Evolutionary conservation across 1,140 invertebrate genomes (phyloP), one percentile per base, ranked within the genome.

Genomic region (Tribolium castaneum): DNA sequence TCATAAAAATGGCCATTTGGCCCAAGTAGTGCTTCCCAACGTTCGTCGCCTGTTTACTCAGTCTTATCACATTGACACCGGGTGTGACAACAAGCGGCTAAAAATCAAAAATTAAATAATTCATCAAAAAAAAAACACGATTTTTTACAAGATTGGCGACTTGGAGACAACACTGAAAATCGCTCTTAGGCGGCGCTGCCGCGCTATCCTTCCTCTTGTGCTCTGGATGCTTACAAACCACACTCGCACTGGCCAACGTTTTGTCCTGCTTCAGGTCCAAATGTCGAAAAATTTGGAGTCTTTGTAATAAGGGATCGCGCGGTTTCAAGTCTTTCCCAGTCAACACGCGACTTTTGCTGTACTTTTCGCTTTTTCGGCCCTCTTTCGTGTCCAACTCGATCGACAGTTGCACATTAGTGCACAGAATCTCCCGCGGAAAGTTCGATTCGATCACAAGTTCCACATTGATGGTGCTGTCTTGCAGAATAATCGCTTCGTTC

Each of bases 221-320:
- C 84, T 59, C 88, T 50, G 14, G 87, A 85, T 89, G 91, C 83
- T 87, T 90, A 82, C 89, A 92, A 22, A 90, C 91, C 14, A 92
- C 90, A 51, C 90, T 91, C 0, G 92, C 92, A 74, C 90, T 90
- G 74, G 90, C 91, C 3, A 95, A 85, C 72, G 91, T 93, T 82
- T 92, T 94, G 84, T 96, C 94, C 84, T 96, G 92, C 84, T 95
- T 94, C 80, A 93, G 93, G 81, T 95, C 93, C 25, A 95, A 86
- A 83, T 92, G 91, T 1, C 92, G 90, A 52, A 90, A 90, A 78
- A 95, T 90, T 80, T 92, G 88, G 70, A 95, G 87, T 70, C 90
- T 88, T 71, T 89, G 87, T 77, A 93, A 83, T 75, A 89, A 86
- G 22, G 89, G 88, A 86, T 92, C 90, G 19, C 86, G 86, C 66